These are phyloP conservation scores for Vultur gryphus DNA, from an alignment of 2,797 vertebrate species.

Conservation along the genomic window DNA sequence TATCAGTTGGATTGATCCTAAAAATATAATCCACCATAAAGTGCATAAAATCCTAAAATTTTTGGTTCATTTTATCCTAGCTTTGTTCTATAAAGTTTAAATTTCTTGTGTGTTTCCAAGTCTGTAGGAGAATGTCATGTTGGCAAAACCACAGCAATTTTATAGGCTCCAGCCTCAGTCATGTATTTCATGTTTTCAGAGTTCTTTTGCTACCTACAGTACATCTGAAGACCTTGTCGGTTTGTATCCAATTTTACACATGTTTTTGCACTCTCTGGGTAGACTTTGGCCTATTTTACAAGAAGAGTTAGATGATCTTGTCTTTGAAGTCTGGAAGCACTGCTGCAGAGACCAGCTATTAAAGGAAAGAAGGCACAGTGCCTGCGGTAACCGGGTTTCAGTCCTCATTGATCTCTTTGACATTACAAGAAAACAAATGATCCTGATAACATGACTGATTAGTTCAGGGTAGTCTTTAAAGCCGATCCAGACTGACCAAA, in stretches of 20 bases:
- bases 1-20: background rate
- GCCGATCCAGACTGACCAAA: background rate
- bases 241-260: slow-evolving; percentile 47
- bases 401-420: background rate
- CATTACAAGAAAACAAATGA: background rate
- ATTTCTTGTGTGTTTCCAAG: slow-evolving; percentile 1
- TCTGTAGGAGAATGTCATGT: background rate
- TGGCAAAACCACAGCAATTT: background rate
- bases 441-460: background rate
- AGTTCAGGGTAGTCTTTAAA: background rate
- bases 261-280: slow-evolving; percentile 15
- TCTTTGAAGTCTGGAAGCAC: slow-evolving; percentile 32
- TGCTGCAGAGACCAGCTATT: background rate
- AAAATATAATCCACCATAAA: background rate
- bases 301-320: background rate
- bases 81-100: background rate
- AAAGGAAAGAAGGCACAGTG: background rate
- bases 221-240: slow-evolving; percentile 46
- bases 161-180: background rate
- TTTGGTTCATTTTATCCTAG: background rate
- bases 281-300: slow-evolving; percentile 38
- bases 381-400: background rate
- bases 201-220: slow-evolving; percentile 27
- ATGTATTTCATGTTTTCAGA: slow-evolving; percentile 32
- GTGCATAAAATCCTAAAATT: background rate